Evolutionary conservation across 2,797 vertebrate species (phyloP), one percentile per base, ranked within the genome.

Genomic region (Scleropages formosus): DNA sequence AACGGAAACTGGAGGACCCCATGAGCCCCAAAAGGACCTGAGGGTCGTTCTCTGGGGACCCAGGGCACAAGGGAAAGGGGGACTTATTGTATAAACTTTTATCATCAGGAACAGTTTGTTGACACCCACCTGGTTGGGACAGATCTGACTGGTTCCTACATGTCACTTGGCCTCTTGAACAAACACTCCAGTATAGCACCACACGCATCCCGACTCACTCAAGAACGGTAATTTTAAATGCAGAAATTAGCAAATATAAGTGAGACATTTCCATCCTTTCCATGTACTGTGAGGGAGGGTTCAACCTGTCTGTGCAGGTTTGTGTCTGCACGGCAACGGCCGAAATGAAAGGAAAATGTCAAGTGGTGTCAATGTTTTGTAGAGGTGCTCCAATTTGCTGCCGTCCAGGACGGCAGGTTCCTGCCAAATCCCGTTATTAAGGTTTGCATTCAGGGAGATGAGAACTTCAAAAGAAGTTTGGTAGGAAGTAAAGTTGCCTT

Each of bases 401-500:
- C 73, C 83, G 85, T 84, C 74, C 79, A 73, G 71, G 26, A n/a
- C 78, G 77, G 79, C 73, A 78, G 81, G 75, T 79, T 75, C 74
- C 79, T 78, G 75, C 76, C 63, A 74, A 77, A 82, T 71, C 64
- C 71, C 66, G 77, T 82, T 65, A 82, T 66, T 59, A n/a, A 26
- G 77, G 8, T 75, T 70, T 76, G 75, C 12, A 26, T 77, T 73
- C 47, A 20, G 22, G 46, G 74, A 51, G 39, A 78, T 69, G 58
- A 74, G 6, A 78, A 76, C 68, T 78, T 79, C 82, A 75, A 61
- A 20, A 59, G 39, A 62, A 20, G 31, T 22, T 81, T 76, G 27
- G 72, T 73, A 72, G 64, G 61, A 84, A 79, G 82, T 82, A 77
- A 85, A 80, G 80, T 82, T 80, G 84, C 84, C 39, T 75, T 77